phyloP scores from a whole-genome alignment of 1,140 invertebrate genomes.

The Drosophila azteca region DNA sequence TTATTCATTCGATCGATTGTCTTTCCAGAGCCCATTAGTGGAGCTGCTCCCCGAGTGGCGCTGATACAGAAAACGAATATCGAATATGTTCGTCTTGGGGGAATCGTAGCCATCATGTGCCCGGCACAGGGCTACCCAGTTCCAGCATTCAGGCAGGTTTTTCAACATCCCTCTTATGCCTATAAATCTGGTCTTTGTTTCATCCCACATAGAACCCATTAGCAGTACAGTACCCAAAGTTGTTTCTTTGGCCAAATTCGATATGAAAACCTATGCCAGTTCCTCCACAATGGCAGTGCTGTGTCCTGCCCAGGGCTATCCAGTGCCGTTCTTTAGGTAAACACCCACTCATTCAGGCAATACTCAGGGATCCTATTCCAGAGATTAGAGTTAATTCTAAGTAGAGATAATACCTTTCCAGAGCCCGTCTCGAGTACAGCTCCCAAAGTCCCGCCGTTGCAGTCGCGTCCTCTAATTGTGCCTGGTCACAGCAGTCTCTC shows the following conservation, averaged over 20 bases:
- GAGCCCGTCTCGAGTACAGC: slow-evolving; percentile 88
- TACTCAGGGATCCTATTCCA: neutral
- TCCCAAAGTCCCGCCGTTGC: slow-evolving; percentile 83
- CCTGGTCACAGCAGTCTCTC: slow-evolving; percentile 82
- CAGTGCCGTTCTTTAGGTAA: slow-evolving; percentile 87
- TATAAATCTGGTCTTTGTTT: neutral
- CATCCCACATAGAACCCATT: slow-evolving; percentile 86
- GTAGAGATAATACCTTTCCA: slow-evolving; percentile 73
- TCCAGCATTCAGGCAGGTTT: slow-evolving; percentile 77
- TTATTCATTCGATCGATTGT: neutral
- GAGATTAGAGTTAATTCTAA: neutral
- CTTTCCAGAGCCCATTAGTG: slow-evolving; percentile 88
- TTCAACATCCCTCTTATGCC: neutral
- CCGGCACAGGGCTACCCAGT: slow-evolving; percentile 90
- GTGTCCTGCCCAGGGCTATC: slow-evolving; percentile 90
- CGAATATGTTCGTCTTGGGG: slow-evolving; percentile 81
- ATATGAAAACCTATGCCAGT: slow-evolving; percentile 85
- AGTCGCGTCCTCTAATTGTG: slow-evolving; percentile 69
- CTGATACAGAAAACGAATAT: slow-evolving; percentile 85
- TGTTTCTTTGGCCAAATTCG: slow-evolving; percentile 79
- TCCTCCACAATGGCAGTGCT: slow-evolving; percentile 84
- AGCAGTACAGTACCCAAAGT: slow-evolving; percentile 87
- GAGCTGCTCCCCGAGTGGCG: slow-evolving; percentile 86
- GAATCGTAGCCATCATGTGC: slow-evolving; percentile 86
- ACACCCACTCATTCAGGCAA: slow-evolving; percentile 51